phyloP scores from a whole-genome alignment of 1,140 invertebrate species.

The Caligus rogercresseyi region DNA sequence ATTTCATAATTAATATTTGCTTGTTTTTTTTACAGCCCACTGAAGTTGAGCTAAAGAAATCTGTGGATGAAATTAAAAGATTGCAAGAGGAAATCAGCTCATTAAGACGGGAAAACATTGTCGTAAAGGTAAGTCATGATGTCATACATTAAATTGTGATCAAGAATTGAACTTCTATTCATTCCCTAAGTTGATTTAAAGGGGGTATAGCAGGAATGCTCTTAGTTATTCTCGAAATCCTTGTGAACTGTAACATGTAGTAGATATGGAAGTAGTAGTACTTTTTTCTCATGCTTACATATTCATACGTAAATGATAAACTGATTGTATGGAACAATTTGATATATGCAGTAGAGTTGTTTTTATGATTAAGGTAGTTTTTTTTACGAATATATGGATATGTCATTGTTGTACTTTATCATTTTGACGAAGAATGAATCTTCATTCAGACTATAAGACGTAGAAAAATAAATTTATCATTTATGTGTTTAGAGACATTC shows the following conservation, averaged over 20 bases:
- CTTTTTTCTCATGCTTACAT: too few relatives aligned
- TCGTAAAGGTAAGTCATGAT: constrained; percentile 50
- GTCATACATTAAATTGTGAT: constrained; percentile 11
- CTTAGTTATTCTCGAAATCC: constrained; percentile 21
- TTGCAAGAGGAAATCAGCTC: constrained; percentile 52
- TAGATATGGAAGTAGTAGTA: not conserved
- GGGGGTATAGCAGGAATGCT: constrained; percentile 10
- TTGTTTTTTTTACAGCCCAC: constrained; percentile 13
- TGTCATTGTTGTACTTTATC: too few relatives aligned
- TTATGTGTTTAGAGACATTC: too few relatives aligned
- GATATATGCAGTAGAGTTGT: too few relatives aligned
- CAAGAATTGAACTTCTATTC: not conserved
- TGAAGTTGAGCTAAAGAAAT: constrained; percentile 43
- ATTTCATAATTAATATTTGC: not conserved
- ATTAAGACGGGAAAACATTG: constrained; percentile 57
- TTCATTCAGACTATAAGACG: too few relatives aligned
- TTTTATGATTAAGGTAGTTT: too few relatives aligned
- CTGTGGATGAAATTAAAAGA: constrained; percentile 48
- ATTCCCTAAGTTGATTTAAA: constrained; percentile 11
- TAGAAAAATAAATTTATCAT: too few relatives aligned
- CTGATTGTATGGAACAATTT: too few relatives aligned
- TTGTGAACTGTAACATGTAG: not conserved
- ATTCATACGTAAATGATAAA: too few relatives aligned
- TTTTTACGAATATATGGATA: too few relatives aligned
- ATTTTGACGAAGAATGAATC: too few relatives aligned